Conservation (phyloP, 2,797 vertebrate genomes). For the Spea hammondii region DNA sequence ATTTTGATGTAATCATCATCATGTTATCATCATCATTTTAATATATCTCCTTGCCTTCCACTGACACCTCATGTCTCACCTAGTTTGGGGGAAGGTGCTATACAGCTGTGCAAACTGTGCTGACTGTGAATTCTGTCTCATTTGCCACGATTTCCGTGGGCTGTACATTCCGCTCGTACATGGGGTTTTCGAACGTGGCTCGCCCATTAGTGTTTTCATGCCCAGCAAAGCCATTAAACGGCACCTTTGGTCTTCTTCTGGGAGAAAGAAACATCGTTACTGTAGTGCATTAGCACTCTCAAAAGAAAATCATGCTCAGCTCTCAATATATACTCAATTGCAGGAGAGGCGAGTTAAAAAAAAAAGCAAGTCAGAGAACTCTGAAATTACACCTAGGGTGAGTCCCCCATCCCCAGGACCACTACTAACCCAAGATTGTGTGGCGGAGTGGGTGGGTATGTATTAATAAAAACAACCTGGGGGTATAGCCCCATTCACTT, state of each 20-base stretch:
- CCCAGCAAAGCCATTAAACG: slow-evolving; percentile 93
- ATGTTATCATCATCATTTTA: background rate
- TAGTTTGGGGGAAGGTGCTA: slow-evolving; percentile 73
- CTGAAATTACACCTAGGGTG: too few species aligned
- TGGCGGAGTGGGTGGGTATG: too few species aligned
- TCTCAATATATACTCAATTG: too few species aligned
- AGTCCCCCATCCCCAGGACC: too few species aligned
- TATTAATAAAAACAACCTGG: too few species aligned
- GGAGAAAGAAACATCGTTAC: background rate
- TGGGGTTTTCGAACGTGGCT: slow-evolving; percentile 95
- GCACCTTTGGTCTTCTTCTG: slow-evolving; percentile 97
- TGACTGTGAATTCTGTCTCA: slow-evolving; percentile 96
- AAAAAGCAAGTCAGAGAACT: too few species aligned
- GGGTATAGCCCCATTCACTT: too few species aligned
- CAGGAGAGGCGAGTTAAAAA: too few species aligned
- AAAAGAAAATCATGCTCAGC: too few species aligned
- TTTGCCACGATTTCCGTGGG: slow-evolving; percentile 90
- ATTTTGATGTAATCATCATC: background rate
- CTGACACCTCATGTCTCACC: slow-evolving; percentile 56
- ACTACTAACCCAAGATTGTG: too few species aligned
- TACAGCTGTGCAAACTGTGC: slow-evolving; percentile 98
- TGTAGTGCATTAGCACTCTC: too few species aligned
- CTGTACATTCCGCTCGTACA: slow-evolving; percentile 97
- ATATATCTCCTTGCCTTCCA: background rate
- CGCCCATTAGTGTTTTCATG: slow-evolving; percentile 95